Percentiles rank a stretch among this genome's conserved stretches.
These are phyloP conservation scores for Cossypha heuglini DNA, from an alignment of 2,797 vertebrate species.

Conservation along the genomic window DNA sequence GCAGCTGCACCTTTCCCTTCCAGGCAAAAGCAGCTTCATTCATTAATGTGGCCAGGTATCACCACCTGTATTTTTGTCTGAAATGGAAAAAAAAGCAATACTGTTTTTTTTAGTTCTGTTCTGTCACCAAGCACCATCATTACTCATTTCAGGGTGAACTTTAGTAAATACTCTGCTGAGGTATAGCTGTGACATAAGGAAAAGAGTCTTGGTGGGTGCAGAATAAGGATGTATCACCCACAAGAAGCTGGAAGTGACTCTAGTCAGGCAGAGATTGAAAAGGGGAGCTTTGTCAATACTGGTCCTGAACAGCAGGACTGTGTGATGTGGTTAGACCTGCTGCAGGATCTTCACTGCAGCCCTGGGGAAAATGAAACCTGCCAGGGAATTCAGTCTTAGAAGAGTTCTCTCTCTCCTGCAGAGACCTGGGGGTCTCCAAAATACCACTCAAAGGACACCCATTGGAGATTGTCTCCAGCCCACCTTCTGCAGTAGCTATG, in stretches of 20 bases:
- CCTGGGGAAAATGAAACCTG: neutral
- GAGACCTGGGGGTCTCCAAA: neutral
- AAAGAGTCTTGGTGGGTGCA: neutral
- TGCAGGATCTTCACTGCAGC: neutral
- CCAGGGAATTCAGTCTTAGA: neutral
- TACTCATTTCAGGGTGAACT: neutral
- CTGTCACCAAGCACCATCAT: neutral
- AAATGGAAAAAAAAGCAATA: neutral
- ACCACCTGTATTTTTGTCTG: neutral
- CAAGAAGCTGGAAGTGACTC: neutral
- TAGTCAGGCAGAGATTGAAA: neutral
- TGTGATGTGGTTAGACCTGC: neutral
- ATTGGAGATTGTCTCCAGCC: neutral
- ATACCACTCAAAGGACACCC: neutral
- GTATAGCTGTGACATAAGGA: neutral
- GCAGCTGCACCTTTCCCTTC: neutral
- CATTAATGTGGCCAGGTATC: neutral
- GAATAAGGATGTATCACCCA: neutral
- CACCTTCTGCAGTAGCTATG: neutral
- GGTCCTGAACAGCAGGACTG: neutral
- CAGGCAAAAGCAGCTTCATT: neutral
- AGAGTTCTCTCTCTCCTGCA: neutral
- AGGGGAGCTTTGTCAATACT: neutral
- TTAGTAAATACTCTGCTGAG: neutral
- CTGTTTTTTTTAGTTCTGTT: neutral